These are phyloP conservation scores for Ctenomys sociabilis DNA, from an alignment of 2,113 vertebrate genomes.

Conservation along the genomic window DNA sequence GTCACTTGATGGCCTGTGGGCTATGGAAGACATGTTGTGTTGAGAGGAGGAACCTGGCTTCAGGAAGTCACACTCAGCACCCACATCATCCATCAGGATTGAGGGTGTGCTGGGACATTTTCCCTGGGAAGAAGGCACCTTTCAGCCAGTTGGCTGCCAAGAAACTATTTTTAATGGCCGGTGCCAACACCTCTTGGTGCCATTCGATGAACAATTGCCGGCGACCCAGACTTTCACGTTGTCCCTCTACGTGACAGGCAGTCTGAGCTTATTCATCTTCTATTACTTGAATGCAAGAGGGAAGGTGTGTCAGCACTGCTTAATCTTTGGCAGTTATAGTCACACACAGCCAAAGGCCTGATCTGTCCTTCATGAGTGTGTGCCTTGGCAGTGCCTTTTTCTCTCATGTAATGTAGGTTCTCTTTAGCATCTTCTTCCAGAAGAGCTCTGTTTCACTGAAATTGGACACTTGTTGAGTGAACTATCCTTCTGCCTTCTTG, in stretches of 20 bases:
- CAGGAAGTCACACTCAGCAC: not conserved
- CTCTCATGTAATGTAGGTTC: not conserved
- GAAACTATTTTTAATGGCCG: not conserved
- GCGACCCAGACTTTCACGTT: not conserved
- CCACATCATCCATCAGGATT: not conserved
- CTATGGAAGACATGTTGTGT: not conserved
- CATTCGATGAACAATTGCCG: not conserved
- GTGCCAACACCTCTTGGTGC: not conserved
- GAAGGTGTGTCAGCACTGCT: not conserved
- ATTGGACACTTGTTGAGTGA: not conserved
- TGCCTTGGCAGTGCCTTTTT: not conserved
- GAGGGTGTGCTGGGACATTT: not conserved
- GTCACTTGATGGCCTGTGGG: not conserved
- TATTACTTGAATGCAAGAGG: not conserved
- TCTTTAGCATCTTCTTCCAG: not conserved
- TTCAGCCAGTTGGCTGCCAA: not conserved
- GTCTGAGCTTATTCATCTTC: not conserved
- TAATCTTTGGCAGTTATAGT: not conserved
- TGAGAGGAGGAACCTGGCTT: not conserved
- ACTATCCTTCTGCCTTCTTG: not conserved
- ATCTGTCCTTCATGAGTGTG: not conserved
- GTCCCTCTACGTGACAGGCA: not conserved
- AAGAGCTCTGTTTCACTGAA: not conserved
- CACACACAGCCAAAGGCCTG: not conserved
- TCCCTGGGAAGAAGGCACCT: not conserved